Percentiles rank a stretch among this genome's conserved stretches.
Conservation (phyloP, 2,113 vertebrate genomes). For the Hemichromis elongatus region DNA sequence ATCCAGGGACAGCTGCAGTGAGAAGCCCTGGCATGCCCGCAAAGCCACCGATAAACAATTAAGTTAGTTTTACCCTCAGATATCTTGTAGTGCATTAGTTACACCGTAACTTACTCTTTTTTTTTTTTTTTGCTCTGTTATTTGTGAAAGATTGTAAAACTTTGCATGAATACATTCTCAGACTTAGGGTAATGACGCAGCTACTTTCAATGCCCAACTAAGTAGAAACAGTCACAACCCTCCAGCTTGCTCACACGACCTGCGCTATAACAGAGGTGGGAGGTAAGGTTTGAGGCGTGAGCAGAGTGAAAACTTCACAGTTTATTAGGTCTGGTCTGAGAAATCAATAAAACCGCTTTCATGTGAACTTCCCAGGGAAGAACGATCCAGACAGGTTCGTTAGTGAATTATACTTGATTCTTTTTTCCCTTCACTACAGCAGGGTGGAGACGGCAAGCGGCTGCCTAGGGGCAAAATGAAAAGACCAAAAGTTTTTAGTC, state of each 20-base stretch:
- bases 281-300: constrained; percentile 26
- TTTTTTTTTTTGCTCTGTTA: background rate
- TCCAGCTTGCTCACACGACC: background rate
- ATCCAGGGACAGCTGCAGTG: constrained; percentile 4
- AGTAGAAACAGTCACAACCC: constrained; percentile 38
- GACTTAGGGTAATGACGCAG: background rate
- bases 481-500: constrained; percentile 34
- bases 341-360: constrained; percentile 72
- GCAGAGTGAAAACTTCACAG: constrained; percentile 46
- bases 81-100: background rate
- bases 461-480: constrained; percentile 46
- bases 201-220: constrained; percentile 2
- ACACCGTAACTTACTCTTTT: background rate
- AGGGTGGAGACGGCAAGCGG: constrained; percentile 5
- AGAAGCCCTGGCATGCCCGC: background rate
- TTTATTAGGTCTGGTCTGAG: constrained; percentile 46
- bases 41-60: background rate
- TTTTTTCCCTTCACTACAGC: constrained; percentile 7
- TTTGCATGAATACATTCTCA: background rate
- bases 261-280: constrained; percentile 1
- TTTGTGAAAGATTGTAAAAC: background rate
- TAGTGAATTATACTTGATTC: constrained; percentile 26
- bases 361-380: constrained; percentile 58
- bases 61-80: background rate
- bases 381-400: constrained; percentile 54